Conservation (phyloP, 1,140 invertebrate genomes). For the Apis cerana region DNA sequence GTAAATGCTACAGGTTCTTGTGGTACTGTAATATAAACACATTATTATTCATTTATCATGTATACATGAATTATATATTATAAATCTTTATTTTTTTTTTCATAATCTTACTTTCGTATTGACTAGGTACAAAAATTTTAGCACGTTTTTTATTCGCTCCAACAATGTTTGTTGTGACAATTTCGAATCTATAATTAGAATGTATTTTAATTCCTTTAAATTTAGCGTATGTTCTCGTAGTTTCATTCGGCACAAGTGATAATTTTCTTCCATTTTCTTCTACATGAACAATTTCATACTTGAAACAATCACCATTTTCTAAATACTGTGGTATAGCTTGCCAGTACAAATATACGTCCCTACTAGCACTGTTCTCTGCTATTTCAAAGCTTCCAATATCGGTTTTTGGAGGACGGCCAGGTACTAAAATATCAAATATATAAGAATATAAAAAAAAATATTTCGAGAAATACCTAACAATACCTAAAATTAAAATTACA, state of each 20-base stretch:
- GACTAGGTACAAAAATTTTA: constrained; percentile 83
- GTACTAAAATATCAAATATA: constrained; percentile 73
- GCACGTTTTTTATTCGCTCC: constrained; percentile 83
- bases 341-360: constrained; percentile 87
- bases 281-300: constrained; percentile 74
- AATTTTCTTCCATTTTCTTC: constrained; percentile 74
- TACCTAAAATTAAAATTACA: constrained; percentile 9
- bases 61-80: neutral
- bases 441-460: constrained; percentile 35
- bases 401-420: constrained; percentile 83
- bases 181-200: constrained; percentile 80
- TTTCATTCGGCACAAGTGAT: constrained; percentile 73
- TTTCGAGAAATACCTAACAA: neutral
- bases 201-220: constrained; percentile 80
- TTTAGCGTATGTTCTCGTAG: constrained; percentile 81
- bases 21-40: constrained; percentile 73
- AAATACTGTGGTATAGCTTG: constrained; percentile 84
- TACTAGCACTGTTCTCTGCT: constrained; percentile 77
- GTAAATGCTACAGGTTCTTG: constrained; percentile 83
- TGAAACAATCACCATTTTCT: constrained; percentile 83
- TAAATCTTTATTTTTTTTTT: neutral
- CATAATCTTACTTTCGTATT: constrained; percentile 80
- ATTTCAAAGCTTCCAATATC: constrained; percentile 86
- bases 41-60: constrained; percentile 10
- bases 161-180: constrained; percentile 82